These are phyloP conservation scores for Xiphias gladius DNA, from an alignment of 2,113 vertebrate genomes.

Conservation along the genomic window DNA sequence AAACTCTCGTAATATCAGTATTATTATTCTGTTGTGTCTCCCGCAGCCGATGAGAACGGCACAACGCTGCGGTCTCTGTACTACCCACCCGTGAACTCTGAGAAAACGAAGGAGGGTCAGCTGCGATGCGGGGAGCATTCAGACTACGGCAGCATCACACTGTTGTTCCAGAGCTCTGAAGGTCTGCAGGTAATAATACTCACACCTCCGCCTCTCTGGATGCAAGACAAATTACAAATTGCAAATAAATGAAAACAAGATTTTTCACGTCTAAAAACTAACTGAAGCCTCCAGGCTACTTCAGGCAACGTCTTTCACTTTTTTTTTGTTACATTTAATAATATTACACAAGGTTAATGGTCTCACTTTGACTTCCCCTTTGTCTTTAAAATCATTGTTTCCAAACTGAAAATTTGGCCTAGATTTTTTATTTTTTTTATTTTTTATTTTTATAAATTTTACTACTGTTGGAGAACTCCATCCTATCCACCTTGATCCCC, in stretches of 20 bases:
- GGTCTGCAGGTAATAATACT: slow-evolving; percentile 80
- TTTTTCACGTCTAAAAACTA: no score
- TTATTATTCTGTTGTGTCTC: no score
- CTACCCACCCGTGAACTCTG: slow-evolving; percentile 75
- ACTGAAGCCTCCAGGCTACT: no score
- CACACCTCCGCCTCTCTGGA: background rate
- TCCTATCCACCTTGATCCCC: slow-evolving; percentile 11
- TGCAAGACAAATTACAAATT: no score
- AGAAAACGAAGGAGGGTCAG: slow-evolving; percentile 74
- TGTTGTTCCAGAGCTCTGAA: slow-evolving; percentile 79
- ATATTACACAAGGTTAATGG: background rate
- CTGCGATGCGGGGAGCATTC: slow-evolving; percentile 85
- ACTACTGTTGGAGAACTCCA: background rate
- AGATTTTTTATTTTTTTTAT: no score
- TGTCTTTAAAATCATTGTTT: background rate
- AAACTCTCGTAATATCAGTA: background rate
- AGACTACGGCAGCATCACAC: slow-evolving; percentile 84
- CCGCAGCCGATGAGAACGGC: slow-evolving; percentile 68
- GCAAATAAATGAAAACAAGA: no score
- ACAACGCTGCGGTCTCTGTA: slow-evolving; percentile 79
- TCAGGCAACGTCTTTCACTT: background rate
- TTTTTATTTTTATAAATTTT: no score
- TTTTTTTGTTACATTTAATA: background rate
- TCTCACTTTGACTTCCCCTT: background rate
- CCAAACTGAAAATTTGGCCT: no score